These are phyloP conservation scores for Narcine bancroftii DNA, from an alignment of 2,113 vertebrate species.

Conservation along the genomic window DNA sequence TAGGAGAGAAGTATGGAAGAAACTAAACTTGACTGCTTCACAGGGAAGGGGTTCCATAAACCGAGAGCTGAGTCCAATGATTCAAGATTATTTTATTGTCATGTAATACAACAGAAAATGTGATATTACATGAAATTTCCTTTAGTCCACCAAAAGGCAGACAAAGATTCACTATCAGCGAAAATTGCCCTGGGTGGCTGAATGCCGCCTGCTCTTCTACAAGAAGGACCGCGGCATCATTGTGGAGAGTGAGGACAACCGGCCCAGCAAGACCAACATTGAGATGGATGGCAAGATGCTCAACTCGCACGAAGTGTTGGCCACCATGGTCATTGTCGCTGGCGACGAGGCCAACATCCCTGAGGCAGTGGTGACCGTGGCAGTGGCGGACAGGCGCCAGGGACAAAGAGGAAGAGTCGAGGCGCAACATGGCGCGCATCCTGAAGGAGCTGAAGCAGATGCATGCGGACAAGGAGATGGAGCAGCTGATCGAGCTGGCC, in stretches of 20 bases:
- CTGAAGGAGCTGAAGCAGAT: conserved; percentile 90
- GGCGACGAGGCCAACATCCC: neutral
- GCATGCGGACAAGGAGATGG: conserved; percentile 82
- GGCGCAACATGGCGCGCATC: conserved; percentile 77
- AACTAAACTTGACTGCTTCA: too few relatives aligned
- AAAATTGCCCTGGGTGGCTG: conserved; percentile 90
- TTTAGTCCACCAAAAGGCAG: too few relatives aligned
- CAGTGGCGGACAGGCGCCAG: too few relatives aligned
- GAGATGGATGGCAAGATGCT: conserved; percentile 83
- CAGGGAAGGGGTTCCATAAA: too few relatives aligned
- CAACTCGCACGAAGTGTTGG: conserved; percentile 52
- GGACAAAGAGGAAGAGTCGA: conserved; percentile 78
- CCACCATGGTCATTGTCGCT: too few relatives aligned
- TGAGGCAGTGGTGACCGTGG: conserved; percentile 40
- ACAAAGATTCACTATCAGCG: too few relatives aligned
- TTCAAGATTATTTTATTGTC: too few relatives aligned
- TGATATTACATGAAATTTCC: too few relatives aligned
- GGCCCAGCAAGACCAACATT: conserved; percentile 65
- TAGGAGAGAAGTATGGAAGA: too few relatives aligned
- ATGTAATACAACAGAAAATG: too few relatives aligned
- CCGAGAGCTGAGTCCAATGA: too few relatives aligned
- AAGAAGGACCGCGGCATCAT: conserved; percentile 88
- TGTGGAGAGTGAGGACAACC: conserved; percentile 85
- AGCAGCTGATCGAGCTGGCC: conserved; percentile 81
- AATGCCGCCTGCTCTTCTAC: conserved; percentile 89